Percentiles rank a stretch among this genome's conserved stretches.
Conservation (phyloP, 2,797 vertebrate species). For the Tinamus major region DNA sequence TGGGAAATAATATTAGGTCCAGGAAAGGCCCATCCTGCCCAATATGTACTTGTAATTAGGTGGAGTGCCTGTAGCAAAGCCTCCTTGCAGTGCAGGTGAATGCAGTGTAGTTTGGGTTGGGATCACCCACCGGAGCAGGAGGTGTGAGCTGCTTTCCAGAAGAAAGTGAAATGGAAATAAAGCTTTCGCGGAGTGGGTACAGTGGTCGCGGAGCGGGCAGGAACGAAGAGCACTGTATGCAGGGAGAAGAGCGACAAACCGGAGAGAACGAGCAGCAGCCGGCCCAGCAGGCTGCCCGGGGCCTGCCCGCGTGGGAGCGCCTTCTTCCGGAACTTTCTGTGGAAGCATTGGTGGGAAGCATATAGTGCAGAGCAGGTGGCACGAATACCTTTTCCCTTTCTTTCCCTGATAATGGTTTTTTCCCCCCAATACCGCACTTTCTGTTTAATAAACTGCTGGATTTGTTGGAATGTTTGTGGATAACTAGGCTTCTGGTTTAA, state of each 20-base stretch:
- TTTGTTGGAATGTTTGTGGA: background rate
- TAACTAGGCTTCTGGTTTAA: background rate
- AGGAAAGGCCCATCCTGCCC: slow-evolving; percentile 1
- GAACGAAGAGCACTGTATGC: background rate
- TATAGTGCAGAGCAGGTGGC: background rate
- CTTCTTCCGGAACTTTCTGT: background rate
- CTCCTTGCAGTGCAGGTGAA: background rate
- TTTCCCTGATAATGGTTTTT: background rate
- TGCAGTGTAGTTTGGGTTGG: background rate
- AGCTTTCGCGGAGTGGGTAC: background rate
- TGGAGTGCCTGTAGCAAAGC: background rate
- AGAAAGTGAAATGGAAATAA: background rate
- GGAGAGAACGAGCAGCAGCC: background rate
- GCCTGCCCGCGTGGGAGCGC: background rate
- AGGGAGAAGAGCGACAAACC: background rate
- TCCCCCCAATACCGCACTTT: background rate
- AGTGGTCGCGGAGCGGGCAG: background rate
- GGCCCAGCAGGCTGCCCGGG: background rate
- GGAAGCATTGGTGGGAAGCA: background rate
- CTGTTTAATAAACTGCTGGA: background rate
- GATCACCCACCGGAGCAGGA: background rate
- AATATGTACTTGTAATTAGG: background rate
- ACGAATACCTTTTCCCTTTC: background rate
- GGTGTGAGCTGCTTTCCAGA: background rate
- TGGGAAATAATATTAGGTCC: slow-evolving; percentile 41